A percentile compares a stretch with the other conserved stretches of the same genome.
phyloP scores from a whole-genome alignment of 2,797 vertebrate genomes.

The Sebastes oblongus region DNA sequence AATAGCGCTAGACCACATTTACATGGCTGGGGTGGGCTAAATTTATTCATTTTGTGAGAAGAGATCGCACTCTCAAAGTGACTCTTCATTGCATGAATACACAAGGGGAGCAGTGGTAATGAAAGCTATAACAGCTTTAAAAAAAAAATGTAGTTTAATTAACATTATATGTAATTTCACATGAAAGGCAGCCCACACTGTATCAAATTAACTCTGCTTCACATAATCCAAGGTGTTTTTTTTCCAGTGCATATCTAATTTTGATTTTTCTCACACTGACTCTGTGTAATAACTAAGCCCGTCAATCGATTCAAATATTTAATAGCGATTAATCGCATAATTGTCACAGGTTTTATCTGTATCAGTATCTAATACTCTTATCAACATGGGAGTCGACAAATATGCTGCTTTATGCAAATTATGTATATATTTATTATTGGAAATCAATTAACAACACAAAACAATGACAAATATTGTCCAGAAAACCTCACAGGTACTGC shows the following conservation, averaged over 20 bases:
- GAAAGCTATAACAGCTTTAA: conserved; percentile 13
- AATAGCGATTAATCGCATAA: too few relatives aligned
- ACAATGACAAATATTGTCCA: too few relatives aligned
- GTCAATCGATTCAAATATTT: too few relatives aligned
- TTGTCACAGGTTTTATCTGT: too few relatives aligned
- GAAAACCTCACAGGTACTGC: too few relatives aligned
- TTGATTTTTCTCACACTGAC: background rate
- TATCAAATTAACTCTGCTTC: background rate
- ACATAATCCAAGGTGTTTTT: background rate
- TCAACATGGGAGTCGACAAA: too few relatives aligned
- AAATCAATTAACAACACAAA: too few relatives aligned
- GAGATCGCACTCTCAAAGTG: background rate
- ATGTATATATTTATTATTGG: too few relatives aligned
- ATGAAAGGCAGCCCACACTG: background rate
- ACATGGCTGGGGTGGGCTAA: conserved; percentile 16
- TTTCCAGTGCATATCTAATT: background rate
- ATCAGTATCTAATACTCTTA: too few relatives aligned
- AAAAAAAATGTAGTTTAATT: conserved; percentile 11
- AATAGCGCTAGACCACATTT: background rate
- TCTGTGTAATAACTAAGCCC: background rate
- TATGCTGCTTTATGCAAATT: too few relatives aligned
- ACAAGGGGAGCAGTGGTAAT: conserved; percentile 1
- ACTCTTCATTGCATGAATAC: background rate
- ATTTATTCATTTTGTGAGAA: conserved; percentile 50
- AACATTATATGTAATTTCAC: background rate